Evolutionary conservation across 2,113 vertebrate species (phyloP).

Genomic region (Burhinus oedicnemus): DNA sequence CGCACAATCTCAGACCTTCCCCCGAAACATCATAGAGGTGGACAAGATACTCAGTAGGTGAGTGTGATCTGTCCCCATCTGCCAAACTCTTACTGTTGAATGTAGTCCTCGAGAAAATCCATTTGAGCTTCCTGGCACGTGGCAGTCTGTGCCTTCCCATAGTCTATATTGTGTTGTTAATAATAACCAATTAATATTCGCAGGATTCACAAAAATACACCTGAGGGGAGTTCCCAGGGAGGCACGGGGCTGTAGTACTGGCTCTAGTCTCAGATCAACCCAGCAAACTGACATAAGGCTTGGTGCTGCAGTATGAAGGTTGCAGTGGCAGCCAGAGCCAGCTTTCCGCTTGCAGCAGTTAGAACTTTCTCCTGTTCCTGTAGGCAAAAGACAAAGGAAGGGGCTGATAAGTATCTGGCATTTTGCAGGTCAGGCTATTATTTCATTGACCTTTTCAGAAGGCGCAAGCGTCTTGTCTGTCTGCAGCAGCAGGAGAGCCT

Average conservation of each 20-base stretch:
- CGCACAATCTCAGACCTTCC: background rate
- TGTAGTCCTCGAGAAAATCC: background rate
- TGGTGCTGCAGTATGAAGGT: background rate
- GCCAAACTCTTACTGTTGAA: background rate
- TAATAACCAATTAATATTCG: background rate
- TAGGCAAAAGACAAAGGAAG: background rate
- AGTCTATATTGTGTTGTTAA: background rate
- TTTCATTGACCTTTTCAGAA: background rate
- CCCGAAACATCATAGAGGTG: background rate
- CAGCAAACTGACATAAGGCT: background rate
- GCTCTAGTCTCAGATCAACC: background rate
- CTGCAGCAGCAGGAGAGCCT: background rate
- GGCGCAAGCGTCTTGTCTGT: background rate
- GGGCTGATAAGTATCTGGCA: background rate
- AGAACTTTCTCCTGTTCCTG: background rate
- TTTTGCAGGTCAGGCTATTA: background rate
- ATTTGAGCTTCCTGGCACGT: background rate
- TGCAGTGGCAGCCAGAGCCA: background rate
- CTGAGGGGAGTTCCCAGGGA: background rate
- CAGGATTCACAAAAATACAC: background rate
- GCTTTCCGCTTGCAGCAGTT: background rate
- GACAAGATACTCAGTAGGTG: background rate
- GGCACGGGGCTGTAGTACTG: background rate
- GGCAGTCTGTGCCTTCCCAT: background rate
- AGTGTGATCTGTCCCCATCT: background rate